Percentiles rank a stretch among this genome's conserved stretches.
Evolutionary conservation across 2,113 vertebrate species (phyloP).

Genomic region (Hoplias malabaricus): DNA sequence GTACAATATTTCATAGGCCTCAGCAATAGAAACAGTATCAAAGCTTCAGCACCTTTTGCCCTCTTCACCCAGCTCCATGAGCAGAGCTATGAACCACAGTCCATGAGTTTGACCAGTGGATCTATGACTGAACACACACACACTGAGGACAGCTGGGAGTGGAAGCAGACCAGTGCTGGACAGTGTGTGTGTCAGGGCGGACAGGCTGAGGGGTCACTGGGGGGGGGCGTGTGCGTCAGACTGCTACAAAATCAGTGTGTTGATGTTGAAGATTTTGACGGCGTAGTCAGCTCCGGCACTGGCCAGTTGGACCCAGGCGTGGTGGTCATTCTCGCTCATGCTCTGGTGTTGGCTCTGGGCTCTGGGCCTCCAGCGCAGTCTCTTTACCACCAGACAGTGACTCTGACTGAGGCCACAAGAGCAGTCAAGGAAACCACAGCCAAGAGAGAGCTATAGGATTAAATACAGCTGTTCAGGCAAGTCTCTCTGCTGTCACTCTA

Average conservation of each 20-base stretch:
- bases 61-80: not conserved
- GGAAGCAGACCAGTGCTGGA: not conserved
- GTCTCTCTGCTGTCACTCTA: not conserved
- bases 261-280: constrained; percentile 90
- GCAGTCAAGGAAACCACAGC: constrained; percentile 62
- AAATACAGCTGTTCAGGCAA: constrained; percentile 1
- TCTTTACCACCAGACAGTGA: constrained; percentile 88
- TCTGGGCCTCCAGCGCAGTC: constrained; percentile 84
- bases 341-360: constrained; percentile 51
- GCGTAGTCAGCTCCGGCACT: constrained; percentile 88
- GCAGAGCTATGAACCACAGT: not conserved
- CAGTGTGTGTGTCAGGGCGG: not conserved
- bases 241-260: constrained; percentile 63
- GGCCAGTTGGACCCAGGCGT: constrained; percentile 86
- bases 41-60: not conserved
- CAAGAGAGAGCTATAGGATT: not conserved
- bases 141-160: not conserved
- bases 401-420: constrained; percentile 78
- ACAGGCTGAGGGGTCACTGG: not conserved
- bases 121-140: not conserved
- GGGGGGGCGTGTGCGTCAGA: not conserved
- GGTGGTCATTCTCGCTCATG: constrained; percentile 59
- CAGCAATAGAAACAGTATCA: not conserved
- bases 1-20: not conserved
- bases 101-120: not conserved